A percentile compares a stretch with the other conserved stretches of the same genome.
phyloP scores from a whole-genome alignment of 64 coral and sea anemone genomes.

The Montipora foliosa region DNA sequence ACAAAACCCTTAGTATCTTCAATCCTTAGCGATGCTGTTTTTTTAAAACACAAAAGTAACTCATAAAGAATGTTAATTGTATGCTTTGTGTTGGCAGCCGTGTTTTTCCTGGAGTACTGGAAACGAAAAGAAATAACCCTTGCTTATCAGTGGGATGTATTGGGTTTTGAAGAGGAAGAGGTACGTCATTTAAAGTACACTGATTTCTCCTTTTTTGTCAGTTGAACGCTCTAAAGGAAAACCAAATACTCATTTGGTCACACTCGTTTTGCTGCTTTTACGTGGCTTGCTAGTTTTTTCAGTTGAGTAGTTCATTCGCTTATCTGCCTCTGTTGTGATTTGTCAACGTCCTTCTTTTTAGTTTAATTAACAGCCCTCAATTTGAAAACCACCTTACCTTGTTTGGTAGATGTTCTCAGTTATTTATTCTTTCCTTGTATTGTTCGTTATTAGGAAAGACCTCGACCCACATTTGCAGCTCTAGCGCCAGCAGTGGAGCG shows the following conservation, averaged over 20 bases:
- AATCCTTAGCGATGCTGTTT: too few relatives aligned
- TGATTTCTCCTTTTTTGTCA: neutral
- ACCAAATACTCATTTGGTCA: too few relatives aligned
- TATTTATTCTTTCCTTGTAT: neutral
- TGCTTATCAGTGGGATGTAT: conserved; percentile 90
- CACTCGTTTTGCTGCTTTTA: too few relatives aligned
- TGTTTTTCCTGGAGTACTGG: conserved; percentile 98
- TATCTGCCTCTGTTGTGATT: too few relatives aligned
- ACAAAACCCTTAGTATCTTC: too few relatives aligned
- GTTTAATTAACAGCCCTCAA: too few relatives aligned
- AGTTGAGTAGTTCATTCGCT: too few relatives aligned
- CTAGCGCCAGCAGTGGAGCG: conserved; percentile 92
- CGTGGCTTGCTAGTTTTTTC: too few relatives aligned
- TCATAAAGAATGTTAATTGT: neutral
- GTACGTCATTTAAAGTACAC: conserved; percentile 7
- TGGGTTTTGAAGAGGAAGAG: conserved; percentile 91
- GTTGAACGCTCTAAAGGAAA: too few relatives aligned
- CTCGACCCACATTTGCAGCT: conserved; percentile 94
- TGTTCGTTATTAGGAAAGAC: conserved; percentile 75
- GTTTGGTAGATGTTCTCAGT: neutral
- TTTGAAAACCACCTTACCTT: too few relatives aligned
- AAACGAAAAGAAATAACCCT: conserved; percentile 98
- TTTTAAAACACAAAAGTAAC: neutral
- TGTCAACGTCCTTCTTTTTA: too few relatives aligned
- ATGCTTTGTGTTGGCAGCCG: conserved; percentile 57